These are phyloP conservation scores for Oopsacas minuta DNA, from an alignment of 37 sponge, comb jelly and placozoan genomes.

Conservation along the genomic window DNA sequence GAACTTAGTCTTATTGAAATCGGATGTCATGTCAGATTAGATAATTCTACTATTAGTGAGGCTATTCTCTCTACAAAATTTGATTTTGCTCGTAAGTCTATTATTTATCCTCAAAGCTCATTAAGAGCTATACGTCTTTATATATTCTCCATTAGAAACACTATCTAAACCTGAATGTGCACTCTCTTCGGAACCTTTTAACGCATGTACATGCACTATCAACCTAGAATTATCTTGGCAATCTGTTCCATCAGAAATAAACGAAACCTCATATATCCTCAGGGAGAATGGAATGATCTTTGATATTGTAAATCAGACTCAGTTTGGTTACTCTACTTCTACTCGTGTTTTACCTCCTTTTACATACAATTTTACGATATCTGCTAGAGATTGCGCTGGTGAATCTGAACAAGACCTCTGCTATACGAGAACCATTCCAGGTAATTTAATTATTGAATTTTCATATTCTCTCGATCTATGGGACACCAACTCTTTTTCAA, in stretches of 20 bases:
- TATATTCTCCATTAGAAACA: background rate
- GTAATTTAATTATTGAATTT: too few relatives aligned
- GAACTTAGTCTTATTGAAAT: background rate
- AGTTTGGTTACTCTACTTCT: background rate
- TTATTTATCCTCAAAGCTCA: background rate
- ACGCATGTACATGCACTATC: background rate
- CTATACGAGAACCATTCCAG: background rate
- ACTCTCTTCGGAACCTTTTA: background rate
- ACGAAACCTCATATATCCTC: background rate
- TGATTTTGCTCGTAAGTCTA: background rate
- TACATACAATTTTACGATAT: background rate
- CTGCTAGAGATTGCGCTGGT: background rate
- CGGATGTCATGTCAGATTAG: background rate
- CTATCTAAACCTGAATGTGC: background rate
- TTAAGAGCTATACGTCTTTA: background rate
- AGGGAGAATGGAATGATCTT: background rate
- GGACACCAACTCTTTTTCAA: too few relatives aligned
- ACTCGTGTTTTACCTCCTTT: background rate
- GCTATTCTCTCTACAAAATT: background rate
- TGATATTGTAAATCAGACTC: background rate
- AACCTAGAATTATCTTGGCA: background rate
- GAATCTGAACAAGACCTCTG: background rate
- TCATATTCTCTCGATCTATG: too few relatives aligned
- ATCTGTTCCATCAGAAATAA: background rate
- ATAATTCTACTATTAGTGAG: background rate